Percentiles rank a stretch among this genome's conserved stretches.
phyloP scores from a whole-genome alignment of 2,113 vertebrate genomes.

The Trematomus loennbergii region DNA sequence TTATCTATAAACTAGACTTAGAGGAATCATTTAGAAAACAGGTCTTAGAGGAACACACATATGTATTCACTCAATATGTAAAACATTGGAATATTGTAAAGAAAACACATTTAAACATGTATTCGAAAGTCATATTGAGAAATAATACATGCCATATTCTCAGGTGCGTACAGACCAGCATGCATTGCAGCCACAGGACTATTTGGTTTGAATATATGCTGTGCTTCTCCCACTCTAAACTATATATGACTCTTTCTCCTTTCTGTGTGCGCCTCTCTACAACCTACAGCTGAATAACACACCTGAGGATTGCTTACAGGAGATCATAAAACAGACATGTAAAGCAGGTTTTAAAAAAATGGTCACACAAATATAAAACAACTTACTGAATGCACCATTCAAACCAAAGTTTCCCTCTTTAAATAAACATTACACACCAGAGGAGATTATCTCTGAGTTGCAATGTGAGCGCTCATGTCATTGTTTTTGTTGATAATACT shows the following conservation, averaged over 20 bases:
- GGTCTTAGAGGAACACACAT: neutral
- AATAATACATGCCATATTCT: constrained; percentile 2
- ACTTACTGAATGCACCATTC: neutral
- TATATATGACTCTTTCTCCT: neutral
- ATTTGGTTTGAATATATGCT: constrained; percentile 4
- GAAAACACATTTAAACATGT: neutral
- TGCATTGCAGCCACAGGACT: constrained; percentile 15
- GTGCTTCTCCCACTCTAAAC: neutral
- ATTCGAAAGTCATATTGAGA: neutral
- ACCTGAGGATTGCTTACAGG: neutral
- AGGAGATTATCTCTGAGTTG: constrained; percentile 16
- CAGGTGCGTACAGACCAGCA: constrained; percentile 25
- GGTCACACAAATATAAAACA: neutral
- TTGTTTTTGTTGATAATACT: constrained; percentile 24
- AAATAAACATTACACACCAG: neutral
- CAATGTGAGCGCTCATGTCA: constrained; percentile 5
- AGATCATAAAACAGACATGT: constrained; percentile 1
- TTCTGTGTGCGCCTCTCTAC: constrained; percentile 7
- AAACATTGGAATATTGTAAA: no score
- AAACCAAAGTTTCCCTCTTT: neutral
- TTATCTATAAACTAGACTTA: neutral
- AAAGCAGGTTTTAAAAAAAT: neutral
- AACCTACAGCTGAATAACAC: neutral
- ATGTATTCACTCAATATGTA: no score
- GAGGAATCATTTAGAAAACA: neutral